phyloP scores from a whole-genome alignment of 2,888 invertebrate species.

The Ophraella communa region DNA sequence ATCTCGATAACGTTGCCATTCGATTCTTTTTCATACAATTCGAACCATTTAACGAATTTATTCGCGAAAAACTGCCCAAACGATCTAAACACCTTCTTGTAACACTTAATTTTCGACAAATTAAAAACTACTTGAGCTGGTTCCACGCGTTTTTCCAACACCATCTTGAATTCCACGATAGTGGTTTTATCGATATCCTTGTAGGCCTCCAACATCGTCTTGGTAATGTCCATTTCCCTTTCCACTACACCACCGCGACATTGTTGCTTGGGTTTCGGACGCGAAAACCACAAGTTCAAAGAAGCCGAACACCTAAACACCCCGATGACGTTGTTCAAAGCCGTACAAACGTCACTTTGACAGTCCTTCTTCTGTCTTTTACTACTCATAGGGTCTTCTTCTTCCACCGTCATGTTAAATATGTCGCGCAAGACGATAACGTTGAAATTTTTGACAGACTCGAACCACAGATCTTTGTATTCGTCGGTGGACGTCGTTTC shows the following conservation, averaged over 20 bases:
- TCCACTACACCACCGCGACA: slow-evolving; percentile 43
- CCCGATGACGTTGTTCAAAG: slow-evolving; percentile 45
- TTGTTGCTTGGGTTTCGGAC: slow-evolving; percentile 43
- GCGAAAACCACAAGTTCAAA: slow-evolving; percentile 51
- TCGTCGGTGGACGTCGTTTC: background rate
- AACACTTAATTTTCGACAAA: slow-evolving; percentile 47
- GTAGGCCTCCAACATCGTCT: slow-evolving; percentile 47
- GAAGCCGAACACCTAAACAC: slow-evolving; percentile 41
- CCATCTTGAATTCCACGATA: slow-evolving; percentile 53
- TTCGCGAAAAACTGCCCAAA: slow-evolving; percentile 47
- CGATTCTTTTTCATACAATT: slow-evolving; percentile 44
- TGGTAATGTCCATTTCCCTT: slow-evolving; percentile 54
- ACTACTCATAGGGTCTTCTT: slow-evolving; percentile 35
- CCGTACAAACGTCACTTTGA: slow-evolving; percentile 53
- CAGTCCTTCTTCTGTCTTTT: slow-evolving; percentile 55
- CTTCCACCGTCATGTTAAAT: slow-evolving; percentile 42
- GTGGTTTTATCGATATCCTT: slow-evolving; percentile 35
- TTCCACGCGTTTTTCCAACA: slow-evolving; percentile 45
- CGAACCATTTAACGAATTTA: slow-evolving; percentile 51
- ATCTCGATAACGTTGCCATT: slow-evolving; percentile 26
- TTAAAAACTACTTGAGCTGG: slow-evolving; percentile 47
- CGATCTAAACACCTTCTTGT: slow-evolving; percentile 50
- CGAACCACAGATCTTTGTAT: slow-evolving; percentile 36
- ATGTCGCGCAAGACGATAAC: slow-evolving; percentile 38
- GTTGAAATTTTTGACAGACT: slow-evolving; percentile 34